phyloP scores from a whole-genome alignment of 2,888 invertebrate genomes.

The Drosophila tanythrix region DNA sequence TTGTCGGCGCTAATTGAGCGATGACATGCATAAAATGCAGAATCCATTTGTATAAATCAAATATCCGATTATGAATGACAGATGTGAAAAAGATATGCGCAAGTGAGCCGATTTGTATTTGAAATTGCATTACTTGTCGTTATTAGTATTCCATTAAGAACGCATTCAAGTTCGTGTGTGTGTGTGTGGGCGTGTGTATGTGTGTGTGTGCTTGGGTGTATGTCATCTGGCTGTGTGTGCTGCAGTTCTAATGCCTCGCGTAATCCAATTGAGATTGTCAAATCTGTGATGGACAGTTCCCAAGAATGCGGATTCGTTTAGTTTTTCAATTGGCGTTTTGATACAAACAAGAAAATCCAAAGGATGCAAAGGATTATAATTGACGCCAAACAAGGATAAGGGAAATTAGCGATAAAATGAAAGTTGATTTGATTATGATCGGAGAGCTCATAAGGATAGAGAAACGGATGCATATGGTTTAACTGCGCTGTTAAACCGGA shows the following conservation, averaged over 20 bases:
- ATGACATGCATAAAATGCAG: conserved; percentile 44
- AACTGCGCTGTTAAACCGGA: background rate
- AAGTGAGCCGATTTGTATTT: conserved; percentile 35
- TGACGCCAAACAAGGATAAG: background rate
- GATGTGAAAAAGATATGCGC: conserved; percentile 37
- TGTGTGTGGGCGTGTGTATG: background rate
- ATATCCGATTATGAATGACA: conserved; percentile 29
- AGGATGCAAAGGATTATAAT: background rate
- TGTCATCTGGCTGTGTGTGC: background rate
- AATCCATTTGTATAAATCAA: conserved; percentile 27
- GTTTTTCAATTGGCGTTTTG: conserved; percentile 16
- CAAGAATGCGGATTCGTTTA: conserved; percentile 2
- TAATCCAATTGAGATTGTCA: conserved; percentile 41
- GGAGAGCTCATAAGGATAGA: background rate
- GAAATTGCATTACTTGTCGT: conserved; percentile 36
- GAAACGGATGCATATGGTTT: rapidly evolving
- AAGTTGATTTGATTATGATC: background rate
- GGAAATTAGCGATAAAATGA: too few species aligned
- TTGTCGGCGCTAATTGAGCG: conserved; percentile 48
- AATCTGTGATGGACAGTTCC: conserved; percentile 8
- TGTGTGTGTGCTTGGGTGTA: background rate
- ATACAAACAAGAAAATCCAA: background rate
- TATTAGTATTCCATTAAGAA: conserved; percentile 15
- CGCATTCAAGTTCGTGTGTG: background rate
- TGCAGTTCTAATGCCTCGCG: conserved; percentile 15